Base-by-base conservation (phyloP, 2,113 vertebrate species). In the Tyto alba region DNA sequence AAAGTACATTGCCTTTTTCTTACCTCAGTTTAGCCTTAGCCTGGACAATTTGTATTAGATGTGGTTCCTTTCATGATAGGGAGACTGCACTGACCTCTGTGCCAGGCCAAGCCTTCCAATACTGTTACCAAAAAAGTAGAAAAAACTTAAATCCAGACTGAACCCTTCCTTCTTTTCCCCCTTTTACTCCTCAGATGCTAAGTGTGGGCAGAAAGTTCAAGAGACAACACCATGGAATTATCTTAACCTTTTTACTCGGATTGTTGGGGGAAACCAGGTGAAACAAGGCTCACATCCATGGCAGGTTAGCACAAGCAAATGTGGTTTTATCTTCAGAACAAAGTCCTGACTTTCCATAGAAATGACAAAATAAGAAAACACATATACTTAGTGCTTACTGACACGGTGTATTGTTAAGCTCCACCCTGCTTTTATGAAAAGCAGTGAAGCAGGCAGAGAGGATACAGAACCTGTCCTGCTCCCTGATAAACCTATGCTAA, bases 221-320 rank as follows among this genome's bases (percentile, higher is more conserved):
- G 91, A 96, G 67, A 10, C 30, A 60, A 88, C 56, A 7, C 26
- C 41, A 2, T 83, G 86, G 96, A 97, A 94, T 79, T 92, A 95
- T 7, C 57, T 97, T 52, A 91, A 78, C 55, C 79, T 89, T 34
- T 98, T 98, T 69, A 97, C 98, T 93, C 97, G 97, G 78, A 98
- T 99, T 83, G 98, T 99, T 29, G 98, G 99, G 59, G 98, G 99
- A 45, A 96, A 64, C 10, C 96, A 98, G 84, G 98, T 97, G 26
- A 76, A 96, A 57, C 96, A 98, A 64, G 98, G 99, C 73, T 98
- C 99, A 2, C 98, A 99, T 50, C 99, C 99, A 1, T 99, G 99
- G 99, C 98, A 99, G 97, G 99, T 98, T 77, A 97, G 97, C 66
- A 68, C 30, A 22, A 52, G 41, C 22, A 59, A 85, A 81, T 68